Evolutionary conservation across 2,113 vertebrate genomes (phyloP).

Genomic region (Panurus biarmicus): DNA sequence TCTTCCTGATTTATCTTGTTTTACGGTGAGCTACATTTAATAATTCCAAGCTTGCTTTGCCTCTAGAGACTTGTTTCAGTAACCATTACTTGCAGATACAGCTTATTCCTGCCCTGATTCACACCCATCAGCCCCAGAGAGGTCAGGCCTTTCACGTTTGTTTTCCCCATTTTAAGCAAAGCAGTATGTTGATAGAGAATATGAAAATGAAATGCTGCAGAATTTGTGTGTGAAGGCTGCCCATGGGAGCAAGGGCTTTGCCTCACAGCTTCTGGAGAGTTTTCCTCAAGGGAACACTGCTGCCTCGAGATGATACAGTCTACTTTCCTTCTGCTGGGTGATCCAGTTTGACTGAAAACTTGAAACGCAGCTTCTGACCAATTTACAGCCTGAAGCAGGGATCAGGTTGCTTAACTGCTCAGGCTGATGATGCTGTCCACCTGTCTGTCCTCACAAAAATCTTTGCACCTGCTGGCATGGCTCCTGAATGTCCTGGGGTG

Average conservation of each 20-base stretch:
- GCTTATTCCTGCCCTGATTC: not conserved
- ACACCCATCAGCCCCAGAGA: not conserved
- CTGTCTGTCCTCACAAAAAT: not conserved
- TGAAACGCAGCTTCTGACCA: not conserved
- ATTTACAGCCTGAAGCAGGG: not conserved
- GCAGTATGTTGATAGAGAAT: not conserved
- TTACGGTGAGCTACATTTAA: conserved; percentile 26
- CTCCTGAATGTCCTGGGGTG: not conserved
- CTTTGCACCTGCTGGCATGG: not conserved
- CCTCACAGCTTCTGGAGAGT: not conserved
- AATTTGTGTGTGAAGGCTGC: not conserved
- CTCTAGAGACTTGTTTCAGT: not conserved
- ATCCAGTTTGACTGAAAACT: not conserved
- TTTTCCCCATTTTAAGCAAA: not conserved
- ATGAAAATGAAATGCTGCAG: not conserved
- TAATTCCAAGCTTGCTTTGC: conserved; percentile 6
- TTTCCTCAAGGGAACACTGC: not conserved
- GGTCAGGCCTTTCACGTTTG: not conserved
- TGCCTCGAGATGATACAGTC: not conserved
- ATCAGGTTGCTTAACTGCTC: not conserved
- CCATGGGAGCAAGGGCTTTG: not conserved
- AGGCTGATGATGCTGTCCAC: not conserved
- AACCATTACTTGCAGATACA: not conserved
- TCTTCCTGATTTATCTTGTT: conserved; percentile 45
- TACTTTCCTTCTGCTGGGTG: not conserved